These are phyloP conservation scores for Eupeodes luniger DNA, from an alignment of 2,888 invertebrate genomes.

Conservation along the genomic window DNA sequence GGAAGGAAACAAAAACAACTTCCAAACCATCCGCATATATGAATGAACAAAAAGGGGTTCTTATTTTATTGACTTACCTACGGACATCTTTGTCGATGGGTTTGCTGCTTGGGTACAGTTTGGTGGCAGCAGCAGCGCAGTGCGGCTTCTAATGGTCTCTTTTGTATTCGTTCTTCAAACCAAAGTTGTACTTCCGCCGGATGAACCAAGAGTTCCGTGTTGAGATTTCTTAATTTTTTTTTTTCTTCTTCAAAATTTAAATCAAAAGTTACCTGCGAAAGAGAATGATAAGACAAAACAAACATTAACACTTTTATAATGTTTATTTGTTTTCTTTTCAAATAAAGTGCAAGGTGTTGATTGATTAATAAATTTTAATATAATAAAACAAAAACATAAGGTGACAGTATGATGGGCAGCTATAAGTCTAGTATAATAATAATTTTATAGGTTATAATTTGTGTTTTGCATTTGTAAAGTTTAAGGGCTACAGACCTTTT, in stretches of 20 bases:
- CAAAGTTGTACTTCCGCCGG: conserved; percentile 77
- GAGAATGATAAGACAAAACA: conserved; percentile 35
- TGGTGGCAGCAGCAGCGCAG: conserved; percentile 14
- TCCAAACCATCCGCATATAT: background rate
- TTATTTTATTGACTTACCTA: conserved; percentile 72
- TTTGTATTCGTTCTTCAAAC: conserved; percentile 72
- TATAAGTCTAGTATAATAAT: background rate
- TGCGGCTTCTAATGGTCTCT: conserved; percentile 66
- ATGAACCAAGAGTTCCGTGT: conserved; percentile 77
- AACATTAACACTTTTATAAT: conserved; percentile 28
- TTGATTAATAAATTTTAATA: conserved; percentile 6
- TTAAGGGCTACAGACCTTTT: background rate
- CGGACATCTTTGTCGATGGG: conserved; percentile 70
- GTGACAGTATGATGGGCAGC: background rate
- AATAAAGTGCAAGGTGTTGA: conserved; percentile 16
- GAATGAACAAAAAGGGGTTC: conserved; percentile 5
- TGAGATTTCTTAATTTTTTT: conserved; percentile 76
- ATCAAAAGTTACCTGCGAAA: conserved; percentile 36
- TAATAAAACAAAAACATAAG: background rate
- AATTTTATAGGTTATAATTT: conserved; percentile 16
- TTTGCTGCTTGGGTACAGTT: conserved; percentile 61
- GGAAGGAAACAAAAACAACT: conserved; percentile 54
- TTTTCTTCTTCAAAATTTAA: background rate
- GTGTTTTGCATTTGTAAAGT: background rate
- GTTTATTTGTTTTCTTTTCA: background rate